phyloP scores from a whole-genome alignment of 92 coral and sea anemone species.

The Actinernus sp. region DNA sequence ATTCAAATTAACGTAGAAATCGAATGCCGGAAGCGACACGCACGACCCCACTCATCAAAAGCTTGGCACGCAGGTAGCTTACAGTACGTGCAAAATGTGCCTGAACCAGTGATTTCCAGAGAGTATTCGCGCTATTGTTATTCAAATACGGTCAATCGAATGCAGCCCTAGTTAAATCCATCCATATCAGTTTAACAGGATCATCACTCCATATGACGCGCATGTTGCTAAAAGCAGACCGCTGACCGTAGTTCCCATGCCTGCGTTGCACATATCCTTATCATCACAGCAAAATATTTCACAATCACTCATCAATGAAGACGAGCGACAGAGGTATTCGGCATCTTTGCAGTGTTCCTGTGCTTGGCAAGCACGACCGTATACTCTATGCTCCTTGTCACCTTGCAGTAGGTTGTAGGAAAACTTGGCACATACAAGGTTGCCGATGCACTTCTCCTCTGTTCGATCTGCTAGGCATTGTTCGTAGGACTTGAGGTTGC shows the following conservation, averaged over 20 bases:
- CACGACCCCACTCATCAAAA: too few relatives aligned
- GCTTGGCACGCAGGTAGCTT: too few relatives aligned
- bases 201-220: too few relatives aligned
- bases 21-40: too few relatives aligned
- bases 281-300: constrained; percentile 26
- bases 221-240: constrained; percentile 19
- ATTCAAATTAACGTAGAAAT: too few relatives aligned
- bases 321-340: constrained; percentile 12
- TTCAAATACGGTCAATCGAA: too few relatives aligned
- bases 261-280: constrained; percentile 35
- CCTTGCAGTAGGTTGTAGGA: constrained; percentile 34
- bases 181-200: too few relatives aligned
- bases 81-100: too few relatives aligned
- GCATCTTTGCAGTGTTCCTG: constrained; percentile 16
- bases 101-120: too few relatives aligned
- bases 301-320: constrained; percentile 17
- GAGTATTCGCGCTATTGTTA: too few relatives aligned
- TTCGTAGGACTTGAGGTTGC: constrained; percentile 20
- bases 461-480: constrained; percentile 19
- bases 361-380: constrained; percentile 32
- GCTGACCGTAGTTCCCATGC: constrained; percentile 22
- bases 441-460: constrained; percentile 18
- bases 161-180: too few relatives aligned
- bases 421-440: constrained; percentile 35
- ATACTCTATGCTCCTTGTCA: constrained; percentile 14